phyloP scores from a whole-genome alignment of 2,113 vertebrate genomes.

The Jacana jacana region DNA sequence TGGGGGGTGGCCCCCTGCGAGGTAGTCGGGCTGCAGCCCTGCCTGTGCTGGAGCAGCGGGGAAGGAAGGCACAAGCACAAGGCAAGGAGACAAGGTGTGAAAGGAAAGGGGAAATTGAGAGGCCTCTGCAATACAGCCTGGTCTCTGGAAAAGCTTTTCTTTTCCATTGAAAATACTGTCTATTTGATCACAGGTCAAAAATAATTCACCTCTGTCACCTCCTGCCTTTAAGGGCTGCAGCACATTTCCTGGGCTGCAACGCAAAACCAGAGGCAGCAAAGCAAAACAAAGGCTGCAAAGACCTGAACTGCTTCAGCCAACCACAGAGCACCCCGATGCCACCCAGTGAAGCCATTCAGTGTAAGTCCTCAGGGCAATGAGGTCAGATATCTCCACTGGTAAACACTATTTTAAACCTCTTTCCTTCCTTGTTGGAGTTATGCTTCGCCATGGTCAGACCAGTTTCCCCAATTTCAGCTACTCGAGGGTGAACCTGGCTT shows the following conservation, averaged over 20 bases:
- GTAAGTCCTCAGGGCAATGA: not conserved
- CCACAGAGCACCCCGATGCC: not conserved
- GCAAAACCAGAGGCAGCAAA: not conserved
- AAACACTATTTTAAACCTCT: not conserved
- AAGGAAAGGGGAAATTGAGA: not conserved
- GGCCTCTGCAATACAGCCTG: not conserved
- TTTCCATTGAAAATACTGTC: not conserved
- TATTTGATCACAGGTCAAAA: not conserved
- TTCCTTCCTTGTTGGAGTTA: not conserved
- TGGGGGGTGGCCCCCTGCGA: not conserved
- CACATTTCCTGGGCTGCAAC: rapidly evolving
- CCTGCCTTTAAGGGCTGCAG: not conserved
- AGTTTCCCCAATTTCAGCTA: not conserved
- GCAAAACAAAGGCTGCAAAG: not conserved
- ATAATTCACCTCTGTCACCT: not conserved
- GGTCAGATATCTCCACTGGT: not conserved
- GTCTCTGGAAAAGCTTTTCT: not conserved
- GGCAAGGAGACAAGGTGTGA: rapidly evolving
- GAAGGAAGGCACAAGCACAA: not conserved
- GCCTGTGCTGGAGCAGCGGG: not conserved
- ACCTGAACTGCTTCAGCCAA: not conserved
- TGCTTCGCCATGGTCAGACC: not conserved
- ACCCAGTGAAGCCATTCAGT: not conserved
- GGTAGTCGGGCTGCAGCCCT: not conserved
- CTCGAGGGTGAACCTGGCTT: not conserved